Evolutionary conservation across 1,140 invertebrate species (phyloP).

Genomic region (Tribolium castaneum): DNA sequence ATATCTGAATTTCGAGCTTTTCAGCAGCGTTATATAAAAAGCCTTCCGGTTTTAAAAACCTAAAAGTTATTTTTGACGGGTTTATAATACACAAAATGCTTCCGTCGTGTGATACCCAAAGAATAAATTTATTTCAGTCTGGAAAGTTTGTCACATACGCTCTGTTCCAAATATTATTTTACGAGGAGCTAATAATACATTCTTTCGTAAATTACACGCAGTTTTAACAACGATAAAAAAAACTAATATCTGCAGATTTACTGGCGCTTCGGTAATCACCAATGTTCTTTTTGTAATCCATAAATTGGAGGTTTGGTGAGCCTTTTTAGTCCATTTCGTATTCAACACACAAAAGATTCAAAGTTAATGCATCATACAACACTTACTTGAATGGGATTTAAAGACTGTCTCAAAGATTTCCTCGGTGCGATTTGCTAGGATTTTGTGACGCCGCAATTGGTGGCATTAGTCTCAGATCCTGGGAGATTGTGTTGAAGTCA

Average conservation of each 20-base stretch:
- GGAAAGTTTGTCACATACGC: no score
- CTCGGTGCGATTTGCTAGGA: background rate
- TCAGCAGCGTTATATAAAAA: background rate
- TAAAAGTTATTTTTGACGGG: no score
- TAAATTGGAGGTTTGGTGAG: background rate
- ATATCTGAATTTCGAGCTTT: background rate
- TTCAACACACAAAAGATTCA: background rate
- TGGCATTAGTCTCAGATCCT: background rate
- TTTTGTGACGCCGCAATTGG: background rate
- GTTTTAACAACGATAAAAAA: background rate
- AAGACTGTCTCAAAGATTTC: background rate
- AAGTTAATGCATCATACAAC: background rate
- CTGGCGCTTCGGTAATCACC: background rate
- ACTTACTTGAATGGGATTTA: background rate
- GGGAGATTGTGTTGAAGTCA: background rate
- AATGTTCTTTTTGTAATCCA: background rate
- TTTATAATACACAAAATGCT: background rate
- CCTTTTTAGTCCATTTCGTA: background rate
- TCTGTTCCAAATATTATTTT: no score
- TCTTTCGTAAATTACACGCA: no score
- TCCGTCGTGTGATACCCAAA: background rate
- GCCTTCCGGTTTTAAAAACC: background rate
- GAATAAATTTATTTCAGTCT: background rate
- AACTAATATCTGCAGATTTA: background rate
- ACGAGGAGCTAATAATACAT: no score